These are phyloP conservation scores for Cheilinus undulatus DNA, from an alignment of 2,113 vertebrate genomes.

Conservation along the genomic window DNA sequence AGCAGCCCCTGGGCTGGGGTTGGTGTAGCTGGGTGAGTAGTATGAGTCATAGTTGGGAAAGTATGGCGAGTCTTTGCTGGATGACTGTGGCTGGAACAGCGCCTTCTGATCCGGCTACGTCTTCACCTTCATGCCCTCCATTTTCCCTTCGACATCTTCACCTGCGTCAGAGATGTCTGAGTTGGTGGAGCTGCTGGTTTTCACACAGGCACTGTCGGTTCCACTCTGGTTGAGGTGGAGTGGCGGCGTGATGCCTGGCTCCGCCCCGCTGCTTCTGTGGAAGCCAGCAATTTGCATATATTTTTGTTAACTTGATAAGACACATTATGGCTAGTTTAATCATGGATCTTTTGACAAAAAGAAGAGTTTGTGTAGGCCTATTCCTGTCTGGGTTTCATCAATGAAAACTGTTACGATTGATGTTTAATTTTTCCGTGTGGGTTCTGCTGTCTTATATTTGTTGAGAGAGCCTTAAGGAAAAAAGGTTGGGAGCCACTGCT, in stretches of 20 bases:
- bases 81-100: constrained; percentile 88
- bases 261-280: constrained; percentile 89
- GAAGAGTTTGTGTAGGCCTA: too few species aligned
- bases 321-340: too few species aligned
- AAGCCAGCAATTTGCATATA: too few species aligned
- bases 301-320: too few species aligned
- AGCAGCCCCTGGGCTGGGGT: constrained; percentile 86
- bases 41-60: constrained; percentile 93
- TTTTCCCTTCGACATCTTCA: constrained; percentile 90
- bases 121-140: constrained; percentile 90
- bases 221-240: constrained; percentile 92
- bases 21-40: constrained; percentile 91
- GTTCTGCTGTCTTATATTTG: too few species aligned
- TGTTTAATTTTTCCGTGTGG: too few species aligned
- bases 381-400: too few species aligned
- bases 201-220: constrained; percentile 90
- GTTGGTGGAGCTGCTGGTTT: constrained; percentile 95
- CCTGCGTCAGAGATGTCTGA: constrained; percentile 96
- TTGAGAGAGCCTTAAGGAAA: too few species aligned
- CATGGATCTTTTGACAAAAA: too few species aligned
- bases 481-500: too few species aligned
- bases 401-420: too few species aligned
- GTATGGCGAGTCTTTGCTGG: constrained; percentile 90
- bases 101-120: constrained; percentile 89
- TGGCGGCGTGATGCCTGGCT: constrained; percentile 82